These are phyloP conservation scores for Hippoglossus stenolepis DNA, from an alignment of 2,113 vertebrate species.

Conservation along the genomic window DNA sequence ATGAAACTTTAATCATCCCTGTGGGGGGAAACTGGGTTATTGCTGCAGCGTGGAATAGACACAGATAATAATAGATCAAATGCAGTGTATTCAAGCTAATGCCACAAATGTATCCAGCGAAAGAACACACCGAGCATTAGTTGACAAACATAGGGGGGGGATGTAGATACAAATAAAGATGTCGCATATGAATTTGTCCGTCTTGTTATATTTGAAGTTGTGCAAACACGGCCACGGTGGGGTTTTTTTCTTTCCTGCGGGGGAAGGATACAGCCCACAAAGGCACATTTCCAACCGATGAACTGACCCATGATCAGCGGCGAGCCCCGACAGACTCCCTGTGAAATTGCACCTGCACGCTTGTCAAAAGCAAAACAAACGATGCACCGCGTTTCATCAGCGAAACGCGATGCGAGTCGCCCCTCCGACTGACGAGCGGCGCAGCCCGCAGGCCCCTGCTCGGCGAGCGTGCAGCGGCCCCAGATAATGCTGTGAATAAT, in stretches of 20 bases:
- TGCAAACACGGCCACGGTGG: neutral
- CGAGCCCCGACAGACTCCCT: neutral
- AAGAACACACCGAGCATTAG: conserved; percentile 39
- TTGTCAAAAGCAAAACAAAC: conserved; percentile 20
- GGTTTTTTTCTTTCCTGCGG: neutral
- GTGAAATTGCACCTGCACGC: conserved; percentile 1
- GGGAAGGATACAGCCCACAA: neutral
- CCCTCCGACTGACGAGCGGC: conserved; percentile 46
- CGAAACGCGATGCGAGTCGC: conserved; percentile 48
- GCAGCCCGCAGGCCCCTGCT: conserved; percentile 35
- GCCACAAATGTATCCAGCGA: conserved; percentile 42
- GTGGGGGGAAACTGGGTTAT: conserved; percentile 63
- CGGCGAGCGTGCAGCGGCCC: conserved; percentile 56
- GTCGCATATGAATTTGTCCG: neutral
- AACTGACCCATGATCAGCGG: neutral
- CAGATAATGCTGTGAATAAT: conserved; percentile 77
- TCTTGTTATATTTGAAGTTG: neutral
- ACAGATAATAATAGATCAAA: conserved; percentile 65
- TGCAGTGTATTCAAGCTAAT: conserved; percentile 40
- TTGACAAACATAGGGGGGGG: conserved; percentile 1
- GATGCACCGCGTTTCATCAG: conserved; percentile 36
- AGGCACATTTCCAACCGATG: no score
- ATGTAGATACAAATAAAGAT: conserved; percentile 10
- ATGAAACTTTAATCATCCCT: conserved; percentile 76
- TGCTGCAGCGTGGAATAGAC: conserved; percentile 38